These are phyloP conservation scores for Xestobium rufovillosum DNA, from an alignment of 2,888 invertebrate species.

Conservation along the genomic window DNA sequence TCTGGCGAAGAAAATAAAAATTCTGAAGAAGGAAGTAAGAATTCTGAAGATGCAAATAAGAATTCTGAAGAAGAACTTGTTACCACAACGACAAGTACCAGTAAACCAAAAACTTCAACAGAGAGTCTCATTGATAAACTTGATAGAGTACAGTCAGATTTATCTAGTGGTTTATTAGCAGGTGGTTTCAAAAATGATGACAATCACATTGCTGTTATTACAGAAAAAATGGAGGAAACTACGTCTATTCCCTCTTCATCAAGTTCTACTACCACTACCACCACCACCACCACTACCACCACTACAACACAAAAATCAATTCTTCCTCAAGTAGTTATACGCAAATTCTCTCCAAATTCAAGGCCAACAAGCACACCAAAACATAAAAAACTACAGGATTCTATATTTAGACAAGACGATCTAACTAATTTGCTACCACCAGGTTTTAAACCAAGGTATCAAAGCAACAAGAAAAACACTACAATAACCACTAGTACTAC, in stretches of 20 bases:
- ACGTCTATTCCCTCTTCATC: constrained; percentile 28
- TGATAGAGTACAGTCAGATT: constrained; percentile 75
- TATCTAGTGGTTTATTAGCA: constrained; percentile 68
- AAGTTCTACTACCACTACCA: constrained; percentile 48
- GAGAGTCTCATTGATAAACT: constrained; percentile 82
- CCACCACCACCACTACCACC: constrained; percentile 44
- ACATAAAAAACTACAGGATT: constrained; percentile 22
- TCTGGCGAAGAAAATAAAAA: too few relatives aligned
- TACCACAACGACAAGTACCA: constrained; percentile 25
- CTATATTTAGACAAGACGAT: constrained; percentile 52
- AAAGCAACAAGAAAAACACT: constrained; percentile 45
- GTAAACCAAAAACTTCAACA: constrained; percentile 51
- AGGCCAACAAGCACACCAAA: constrained; percentile 32
- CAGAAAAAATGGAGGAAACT: constrained; percentile 36
- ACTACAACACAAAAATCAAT: constrained; percentile 40
- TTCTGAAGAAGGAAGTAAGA: constrained; percentile 36
- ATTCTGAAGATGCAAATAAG: constrained; percentile 33
- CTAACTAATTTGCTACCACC: constrained; percentile 54
- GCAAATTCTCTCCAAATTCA: constrained; percentile 52
- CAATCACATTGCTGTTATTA: constrained; percentile 59
- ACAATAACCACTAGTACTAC: too few relatives aligned
- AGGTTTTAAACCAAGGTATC: constrained; percentile 51
- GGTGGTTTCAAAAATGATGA: constrained; percentile 64
- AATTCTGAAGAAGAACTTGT: constrained; percentile 29
- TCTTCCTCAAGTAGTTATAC: constrained; percentile 56